These are phyloP conservation scores for Ia io DNA, from an alignment of 2,113 vertebrate species.

Conservation along the genomic window DNA sequence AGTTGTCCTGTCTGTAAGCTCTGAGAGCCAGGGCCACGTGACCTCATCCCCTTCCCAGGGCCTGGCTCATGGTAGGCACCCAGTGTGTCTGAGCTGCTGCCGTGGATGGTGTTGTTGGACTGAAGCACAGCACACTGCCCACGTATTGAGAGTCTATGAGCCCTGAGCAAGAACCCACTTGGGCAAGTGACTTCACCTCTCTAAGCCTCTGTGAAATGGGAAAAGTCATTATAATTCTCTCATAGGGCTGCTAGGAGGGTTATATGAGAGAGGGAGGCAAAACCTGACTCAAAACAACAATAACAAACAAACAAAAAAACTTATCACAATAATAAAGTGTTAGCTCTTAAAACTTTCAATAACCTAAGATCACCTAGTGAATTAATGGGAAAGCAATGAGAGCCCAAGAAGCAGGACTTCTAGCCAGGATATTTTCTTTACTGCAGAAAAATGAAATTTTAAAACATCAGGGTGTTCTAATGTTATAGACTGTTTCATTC, in stretches of 20 bases:
- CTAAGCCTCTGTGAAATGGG: not conserved
- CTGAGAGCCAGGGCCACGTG: accelerated
- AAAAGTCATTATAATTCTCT: not conserved
- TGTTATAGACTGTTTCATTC: not conserved
- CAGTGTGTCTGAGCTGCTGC: not conserved
- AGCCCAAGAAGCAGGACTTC: not conserved
- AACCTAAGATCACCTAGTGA: not conserved
- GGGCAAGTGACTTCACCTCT: not conserved
- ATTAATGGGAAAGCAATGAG: not conserved
- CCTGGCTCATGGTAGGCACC: accelerated
- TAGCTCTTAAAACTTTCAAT: not conserved
- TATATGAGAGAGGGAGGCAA: not conserved
- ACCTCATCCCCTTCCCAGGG: accelerated
- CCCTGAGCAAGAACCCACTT: not conserved
- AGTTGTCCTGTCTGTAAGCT: not conserved
- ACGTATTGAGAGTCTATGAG: not conserved
- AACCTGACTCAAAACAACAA: not conserved
- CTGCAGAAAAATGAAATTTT: constrained; percentile 6
- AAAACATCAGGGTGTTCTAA: not conserved
- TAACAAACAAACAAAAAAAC: not conserved
- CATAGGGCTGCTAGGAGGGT: not conserved
- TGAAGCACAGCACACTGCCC: not conserved
- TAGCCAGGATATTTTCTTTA: not conserved
- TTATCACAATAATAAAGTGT: not conserved
- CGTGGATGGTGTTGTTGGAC: not conserved